These are phyloP conservation scores for Drosophila truncata DNA, from an alignment of 1,140 invertebrate genomes.

Conservation along the genomic window DNA sequence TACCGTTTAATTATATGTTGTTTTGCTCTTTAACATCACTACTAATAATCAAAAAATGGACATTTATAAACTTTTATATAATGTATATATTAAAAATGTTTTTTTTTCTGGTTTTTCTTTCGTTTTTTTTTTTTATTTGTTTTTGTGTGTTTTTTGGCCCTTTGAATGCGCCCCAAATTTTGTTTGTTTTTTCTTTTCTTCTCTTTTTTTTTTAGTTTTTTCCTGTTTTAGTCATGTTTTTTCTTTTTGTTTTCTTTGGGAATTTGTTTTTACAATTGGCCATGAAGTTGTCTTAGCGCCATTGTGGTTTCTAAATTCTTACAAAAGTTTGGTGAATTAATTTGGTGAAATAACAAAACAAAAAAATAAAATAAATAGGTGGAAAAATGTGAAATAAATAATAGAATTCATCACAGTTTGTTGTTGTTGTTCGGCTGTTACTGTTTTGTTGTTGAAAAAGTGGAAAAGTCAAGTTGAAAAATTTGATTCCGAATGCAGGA, in stretches of 20 bases:
- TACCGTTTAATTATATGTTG: constrained; percentile 62
- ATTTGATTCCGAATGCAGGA: constrained; percentile 44
- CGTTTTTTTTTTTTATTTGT: constrained; percentile 28
- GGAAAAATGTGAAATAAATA: constrained; percentile 37
- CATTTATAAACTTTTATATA: constrained; percentile 81
- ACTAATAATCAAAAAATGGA: constrained; percentile 84
- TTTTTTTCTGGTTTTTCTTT: constrained; percentile 24
- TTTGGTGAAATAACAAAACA: constrained; percentile 29
- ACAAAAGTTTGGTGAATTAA: constrained; percentile 30
- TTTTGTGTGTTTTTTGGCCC: constrained; percentile 30
- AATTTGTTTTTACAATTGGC: constrained; percentile 54
- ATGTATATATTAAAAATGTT: constrained; percentile 74
- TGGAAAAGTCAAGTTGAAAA: constrained; percentile 47
- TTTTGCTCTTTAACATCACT: constrained; percentile 73
- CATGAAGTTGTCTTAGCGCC: constrained; percentile 65
- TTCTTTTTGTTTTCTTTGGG: constrained; percentile 19
- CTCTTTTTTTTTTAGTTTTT: constrained; percentile 8
- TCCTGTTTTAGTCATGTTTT: constrained; percentile 27
- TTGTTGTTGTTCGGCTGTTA: constrained; percentile 67
- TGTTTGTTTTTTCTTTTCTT: constrained; percentile 31
- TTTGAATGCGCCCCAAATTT: constrained; percentile 39
- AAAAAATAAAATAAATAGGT: constrained; percentile 13
- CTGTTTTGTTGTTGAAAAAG: constrained; percentile 22
- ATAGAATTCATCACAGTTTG: constrained; percentile 79
- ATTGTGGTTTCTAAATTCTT: constrained; percentile 42